Conservation (phyloP, 2,797 vertebrate species). For the Gymnothorax reevesii region DNA sequence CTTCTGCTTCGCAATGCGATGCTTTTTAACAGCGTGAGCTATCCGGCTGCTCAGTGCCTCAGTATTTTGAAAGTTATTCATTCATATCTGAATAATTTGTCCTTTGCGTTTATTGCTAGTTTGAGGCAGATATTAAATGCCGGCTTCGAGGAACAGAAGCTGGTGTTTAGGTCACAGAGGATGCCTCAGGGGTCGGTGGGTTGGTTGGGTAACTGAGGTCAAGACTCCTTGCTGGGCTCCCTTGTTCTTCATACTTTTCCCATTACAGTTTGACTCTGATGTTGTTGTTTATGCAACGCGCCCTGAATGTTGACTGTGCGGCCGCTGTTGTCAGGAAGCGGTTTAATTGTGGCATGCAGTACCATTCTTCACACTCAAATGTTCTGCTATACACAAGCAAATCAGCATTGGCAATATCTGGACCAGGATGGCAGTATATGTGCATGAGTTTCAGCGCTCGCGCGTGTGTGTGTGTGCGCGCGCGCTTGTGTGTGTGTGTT, state of each 20-base stretch:
- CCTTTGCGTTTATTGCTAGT: constrained; percentile 18
- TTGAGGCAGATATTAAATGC: neutral
- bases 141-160: constrained; percentile 1
- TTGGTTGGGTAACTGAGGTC: constrained; percentile 38
- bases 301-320: constrained; percentile 51
- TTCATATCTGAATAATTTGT: neutral
- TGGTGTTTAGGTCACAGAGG: neutral
- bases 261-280: constrained; percentile 51
- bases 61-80: neutral
- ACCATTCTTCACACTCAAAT: constrained; percentile 51
- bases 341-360: constrained; percentile 45
- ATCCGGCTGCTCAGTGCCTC: neutral
- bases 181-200: neutral
- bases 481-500: constrained; percentile 11
- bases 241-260: constrained; percentile 51
- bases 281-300: constrained; percentile 33
- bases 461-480: constrained; percentile 9
- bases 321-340: constrained; percentile 47
- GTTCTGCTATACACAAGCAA: constrained; percentile 51
- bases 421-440: constrained; percentile 29
- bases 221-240: constrained; percentile 44
- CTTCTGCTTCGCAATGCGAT: too few species aligned
- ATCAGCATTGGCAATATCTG: constrained; percentile 43
- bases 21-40: too few species aligned
- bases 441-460: constrained; percentile 6